Evolutionary conservation across 2,888 invertebrate genomes (phyloP), one percentile per base, ranked within the genome.

Genomic region (Nineta flava): DNA sequence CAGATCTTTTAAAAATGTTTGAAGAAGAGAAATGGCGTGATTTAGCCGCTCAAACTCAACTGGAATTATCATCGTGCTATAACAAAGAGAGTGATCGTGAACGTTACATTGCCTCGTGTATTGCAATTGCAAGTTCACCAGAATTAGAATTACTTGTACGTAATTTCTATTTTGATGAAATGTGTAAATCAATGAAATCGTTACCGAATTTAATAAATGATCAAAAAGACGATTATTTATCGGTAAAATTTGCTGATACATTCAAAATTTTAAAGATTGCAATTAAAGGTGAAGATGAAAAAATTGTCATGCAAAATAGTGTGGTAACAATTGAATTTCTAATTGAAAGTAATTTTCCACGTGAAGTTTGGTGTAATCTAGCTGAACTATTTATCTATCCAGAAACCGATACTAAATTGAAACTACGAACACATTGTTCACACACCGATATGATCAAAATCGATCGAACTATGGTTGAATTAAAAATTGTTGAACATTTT

Each of bases 11-110:
- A 21, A 79, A 88, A 48, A 90, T 88, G 4, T 87, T 90, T 58
- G 82, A 83, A 60, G 81, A 84, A 50, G 94, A 95, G 61, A 85
- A 85, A 16, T 96, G 96, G 95, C 72, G 73, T 50, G 77, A 81
- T 49, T 70, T 95, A 35, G 87, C 85, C 0, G 84, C 85, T 0
- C 84, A 87, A 61, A 90, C 88, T 1, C 76, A 88, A 54, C 67
- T 91, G 0, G 86, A 92, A 58, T 67, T 95, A 38, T 87, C 90
- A 0, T 79, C 83, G 45, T 93, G 92, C 56, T 88, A 90, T 59
- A 78, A 82, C 55, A 79, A 82, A 60, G 83, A 88, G 72, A 77
- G 78, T 15, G 90, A 93, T 62, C 72, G 72, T 48, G 79, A 82
- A 56, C 82, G 81, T 75, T 82, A 68, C 61, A 45, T 49, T 49